Conservation (phyloP, 2,888 invertebrate species). For the Nemapogon koenigi region DNA sequence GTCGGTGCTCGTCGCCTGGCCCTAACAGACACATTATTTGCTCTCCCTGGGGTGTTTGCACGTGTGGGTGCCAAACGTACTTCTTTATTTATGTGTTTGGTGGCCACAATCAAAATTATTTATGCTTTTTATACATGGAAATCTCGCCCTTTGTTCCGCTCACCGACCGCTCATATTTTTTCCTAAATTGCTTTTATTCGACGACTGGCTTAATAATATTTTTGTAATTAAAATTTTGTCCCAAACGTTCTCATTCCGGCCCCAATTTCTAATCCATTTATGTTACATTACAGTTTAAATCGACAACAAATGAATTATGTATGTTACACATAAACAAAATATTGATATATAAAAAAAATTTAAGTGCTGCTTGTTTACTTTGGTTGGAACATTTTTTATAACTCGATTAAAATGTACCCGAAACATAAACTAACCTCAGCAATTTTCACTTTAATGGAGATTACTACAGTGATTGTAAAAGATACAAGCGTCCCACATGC, state of each 20-base stretch:
- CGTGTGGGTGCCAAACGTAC: slow-evolving; percentile 37
- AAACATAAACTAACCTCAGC: no score
- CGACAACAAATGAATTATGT: no score
- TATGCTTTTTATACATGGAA: slow-evolving; percentile 51
- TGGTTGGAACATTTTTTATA: no score
- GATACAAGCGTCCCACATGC: no score
- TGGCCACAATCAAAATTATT: slow-evolving; percentile 55
- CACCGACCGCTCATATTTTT: slow-evolving; percentile 25
- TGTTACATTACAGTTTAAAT: no score
- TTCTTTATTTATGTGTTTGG: slow-evolving; percentile 47
- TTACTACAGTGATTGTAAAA: no score
- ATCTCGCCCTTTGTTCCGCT: slow-evolving; percentile 42
- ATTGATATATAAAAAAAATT: no score
- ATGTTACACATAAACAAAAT: no score
- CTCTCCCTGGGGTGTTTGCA: slow-evolving; percentile 37
- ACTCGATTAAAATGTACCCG: no score
- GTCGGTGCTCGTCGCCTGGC: slow-evolving; percentile 17
- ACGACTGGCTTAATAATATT: slow-evolving; percentile 53
- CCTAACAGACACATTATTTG: slow-evolving; percentile 46
- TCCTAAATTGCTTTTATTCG: slow-evolving; percentile 48
- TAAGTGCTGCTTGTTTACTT: no score
- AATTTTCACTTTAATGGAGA: no score
- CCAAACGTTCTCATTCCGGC: slow-evolving; percentile 10
- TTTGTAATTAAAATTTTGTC: slow-evolving; percentile 55
- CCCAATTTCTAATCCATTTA: no score